Evolutionary conservation across 92 coral and sea anemone species (phyloP), one percentile per base, ranked within the genome.

Genomic region (Parazoanthus darwini): DNA sequence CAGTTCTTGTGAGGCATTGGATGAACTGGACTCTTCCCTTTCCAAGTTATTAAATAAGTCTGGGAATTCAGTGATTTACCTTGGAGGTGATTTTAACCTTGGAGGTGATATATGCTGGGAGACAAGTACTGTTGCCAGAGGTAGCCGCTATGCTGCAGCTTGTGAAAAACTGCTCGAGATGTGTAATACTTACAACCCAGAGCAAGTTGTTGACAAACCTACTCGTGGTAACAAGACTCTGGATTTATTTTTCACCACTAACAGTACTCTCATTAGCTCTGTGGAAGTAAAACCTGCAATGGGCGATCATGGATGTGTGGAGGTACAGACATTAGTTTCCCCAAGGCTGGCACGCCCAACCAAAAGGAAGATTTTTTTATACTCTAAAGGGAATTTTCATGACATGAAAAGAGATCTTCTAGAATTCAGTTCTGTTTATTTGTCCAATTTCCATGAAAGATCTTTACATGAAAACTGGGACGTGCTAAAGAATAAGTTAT

Each of bases 401-500:
- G 82, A 89, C 51, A 89, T 89, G 76, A 81, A 82, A 89, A 72
- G 51, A 26, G 88, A 89, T 29, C 82, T 89, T 73, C 81, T 89
- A 74, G 83, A 74, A 13, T 82, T 89, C 43, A 0, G 50, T 83
- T 83, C 59, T 58, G 82, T 42, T 77, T 89, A 36, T 82, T 22
- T 89, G 74, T 65, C 75, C 65, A 1, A 65, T 22, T 81, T 89
- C n/a, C 43, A 56, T 72, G 88, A 67, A 82, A 70, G 88, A 74
- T 82, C 91, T 22, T 54, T 89, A 48, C 88, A 89, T 71, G 91
- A 89, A 39, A 89, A 74, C 74, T 89, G 82, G 91, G 81, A 46
- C 54, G 72, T 82, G 66, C 66, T 89, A 43, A 89, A 89, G 88
- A 29, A 74, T 44, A 82, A 89, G 82, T 58, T 83, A 15, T 66